These are phyloP conservation scores for Taenioides sp. DNA, from an alignment of 2,797 vertebrate genomes.

Conservation along the genomic window DNA sequence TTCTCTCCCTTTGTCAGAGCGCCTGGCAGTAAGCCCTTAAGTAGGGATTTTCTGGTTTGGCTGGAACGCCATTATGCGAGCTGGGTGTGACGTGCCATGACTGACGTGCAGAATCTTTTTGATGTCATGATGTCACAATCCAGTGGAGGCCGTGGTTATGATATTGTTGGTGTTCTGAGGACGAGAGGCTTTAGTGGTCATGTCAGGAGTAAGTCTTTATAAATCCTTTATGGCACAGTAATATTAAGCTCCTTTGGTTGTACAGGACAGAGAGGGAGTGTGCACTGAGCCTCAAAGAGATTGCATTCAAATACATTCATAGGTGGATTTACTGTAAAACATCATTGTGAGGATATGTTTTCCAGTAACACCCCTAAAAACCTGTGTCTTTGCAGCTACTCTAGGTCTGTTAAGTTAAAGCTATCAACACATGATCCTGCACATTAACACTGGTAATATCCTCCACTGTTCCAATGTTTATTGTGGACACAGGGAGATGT, in stretches of 20 bases:
- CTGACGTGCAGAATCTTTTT: slow-evolving; percentile 76
- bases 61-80: slow-evolving; percentile 77
- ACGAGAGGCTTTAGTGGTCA: slow-evolving; percentile 73
- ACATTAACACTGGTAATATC: too few species aligned
- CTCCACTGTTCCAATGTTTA: too few species aligned
- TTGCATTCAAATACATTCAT: slow-evolving; percentile 13
- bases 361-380: not conserved
- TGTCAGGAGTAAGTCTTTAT: slow-evolving; percentile 77
- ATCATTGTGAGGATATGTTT: slow-evolving; percentile 3
- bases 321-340: slow-evolving; percentile 15
- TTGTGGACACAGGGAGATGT: too few species aligned
- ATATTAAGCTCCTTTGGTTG: slow-evolving; percentile 77
- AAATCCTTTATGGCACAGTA: slow-evolving; percentile 77
- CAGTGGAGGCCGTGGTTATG: slow-evolving; percentile 66
- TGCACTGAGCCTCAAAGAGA: slow-evolving; percentile 31
- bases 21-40: slow-evolving; percentile 75
- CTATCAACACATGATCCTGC: not conserved
- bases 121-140: slow-evolving; percentile 78
- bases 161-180: slow-evolving; percentile 72
- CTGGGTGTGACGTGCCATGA: slow-evolving; percentile 73
- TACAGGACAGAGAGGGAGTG: slow-evolving; percentile 52
- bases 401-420: not conserved
- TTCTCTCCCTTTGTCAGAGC: slow-evolving; percentile 77
- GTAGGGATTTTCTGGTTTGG: slow-evolving; percentile 81
- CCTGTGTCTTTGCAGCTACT: not conserved